Base-by-base conservation (phyloP, 2,797 vertebrate genomes). In the Ctenosaura bakeri region DNA sequence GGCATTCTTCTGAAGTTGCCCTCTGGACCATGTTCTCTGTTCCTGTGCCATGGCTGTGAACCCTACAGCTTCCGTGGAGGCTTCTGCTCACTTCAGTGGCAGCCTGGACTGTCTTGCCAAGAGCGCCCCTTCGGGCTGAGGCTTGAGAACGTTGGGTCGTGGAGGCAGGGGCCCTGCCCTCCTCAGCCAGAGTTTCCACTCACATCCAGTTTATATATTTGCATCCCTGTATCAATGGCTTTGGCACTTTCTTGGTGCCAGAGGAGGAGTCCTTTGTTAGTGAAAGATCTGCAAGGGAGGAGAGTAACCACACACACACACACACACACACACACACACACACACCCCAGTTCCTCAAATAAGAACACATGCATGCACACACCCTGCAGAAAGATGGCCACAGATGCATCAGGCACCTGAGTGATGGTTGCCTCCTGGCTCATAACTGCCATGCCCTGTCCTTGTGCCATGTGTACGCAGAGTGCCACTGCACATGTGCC, bases 201-300 rank as follows among this genome's bases (percentile, higher is more conserved):
- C 16, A 12, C 71, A 32, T 52, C 38, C 32, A 16, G n/a, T 66
- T 84, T 78, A 4, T 85, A 77, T 78, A 38, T 87, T 90, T 88
- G 32, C 46, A 87, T 69, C 46, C 59, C 50, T 71, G 76, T 83
- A 66, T 54, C 22, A 0, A 10, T 52, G 18, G 64, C n/a, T 66
- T 54, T 29, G 10, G 42, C 32, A 35, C 77, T 42, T 38, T 20
- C 35, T 78, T 64, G 59, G 20, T 56, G 59, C 38, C 5, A 77
- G 38, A 46, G 59, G 83, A 54, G n/a, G 6, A 56, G 32, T 42
- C 59, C 32, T 56, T 90, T 66, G 13, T 83, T 87, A n/a, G 42
- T 20, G 73, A n/a, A 32, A 83, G 80, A n/a, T 78, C 80, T 87
- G 26, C 20, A 26, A 16, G 46, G 56, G 73, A 88, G 7, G 46